Conservation (phyloP, 2,797 vertebrate species). For the Sylvia borin region DNA sequence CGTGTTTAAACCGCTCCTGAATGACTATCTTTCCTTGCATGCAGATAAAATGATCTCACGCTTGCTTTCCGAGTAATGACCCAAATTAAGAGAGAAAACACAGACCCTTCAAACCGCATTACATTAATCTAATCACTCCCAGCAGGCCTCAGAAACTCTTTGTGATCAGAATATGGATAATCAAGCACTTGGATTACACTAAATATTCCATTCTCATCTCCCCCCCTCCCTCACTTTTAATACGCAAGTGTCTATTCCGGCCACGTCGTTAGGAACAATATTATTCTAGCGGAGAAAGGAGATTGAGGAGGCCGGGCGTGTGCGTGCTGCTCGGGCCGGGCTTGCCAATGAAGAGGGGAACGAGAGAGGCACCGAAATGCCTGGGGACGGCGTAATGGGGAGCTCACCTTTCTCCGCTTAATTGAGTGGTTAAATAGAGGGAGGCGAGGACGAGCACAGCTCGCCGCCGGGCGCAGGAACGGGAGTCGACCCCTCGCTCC, state of each 20-base stretch:
- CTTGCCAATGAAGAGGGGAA: conserved; percentile 82
- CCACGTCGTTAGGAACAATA: conserved; percentile 89
- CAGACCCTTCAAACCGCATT: conserved; percentile 91
- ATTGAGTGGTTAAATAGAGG: conserved; percentile 57
- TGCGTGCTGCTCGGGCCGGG: conserved; percentile 82
- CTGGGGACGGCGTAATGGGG: conserved; percentile 67
- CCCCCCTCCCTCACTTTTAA: conserved; percentile 78
- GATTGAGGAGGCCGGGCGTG: conserved; percentile 68
- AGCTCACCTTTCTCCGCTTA: conserved; percentile 70
- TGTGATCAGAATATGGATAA: conserved; percentile 86
- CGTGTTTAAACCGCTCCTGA: conserved; percentile 33
- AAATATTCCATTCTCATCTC: conserved; percentile 70
- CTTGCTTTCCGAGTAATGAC: conserved; percentile 92
- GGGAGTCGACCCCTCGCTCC: conserved; percentile 18
- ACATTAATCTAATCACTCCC: conserved; percentile 92
- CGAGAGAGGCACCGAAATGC: conserved; percentile 70
- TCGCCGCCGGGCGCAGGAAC: neutral
- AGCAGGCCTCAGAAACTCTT: conserved; percentile 84
- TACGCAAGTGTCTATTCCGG: conserved; percentile 83
- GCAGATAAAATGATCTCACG: conserved; percentile 86
- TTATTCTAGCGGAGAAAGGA: conserved; percentile 79
- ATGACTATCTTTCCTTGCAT: conserved; percentile 70
- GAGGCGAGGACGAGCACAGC: conserved; percentile 39
- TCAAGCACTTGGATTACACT: conserved; percentile 88
- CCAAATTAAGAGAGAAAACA: conserved; percentile 93